Conservation (phyloP, 2,797 vertebrate species). For the Typhlichthys eigenmanni region DNA sequence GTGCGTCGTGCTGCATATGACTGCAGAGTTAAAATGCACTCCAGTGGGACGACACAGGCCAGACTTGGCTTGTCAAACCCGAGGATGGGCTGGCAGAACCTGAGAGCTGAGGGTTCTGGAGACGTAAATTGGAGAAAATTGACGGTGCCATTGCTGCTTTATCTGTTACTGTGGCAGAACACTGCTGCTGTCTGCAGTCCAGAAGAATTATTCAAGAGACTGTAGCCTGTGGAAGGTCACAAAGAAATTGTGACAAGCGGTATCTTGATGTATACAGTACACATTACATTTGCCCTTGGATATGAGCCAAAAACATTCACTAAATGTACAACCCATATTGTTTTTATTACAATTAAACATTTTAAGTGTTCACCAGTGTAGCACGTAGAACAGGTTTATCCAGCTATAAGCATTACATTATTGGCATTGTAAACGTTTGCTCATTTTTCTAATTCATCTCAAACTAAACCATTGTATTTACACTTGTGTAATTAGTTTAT, state of each 20-base stretch:
- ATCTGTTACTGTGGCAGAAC: conserved; percentile 53
- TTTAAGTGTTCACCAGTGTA: not conserved
- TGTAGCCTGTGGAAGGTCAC: conserved; percentile 37
- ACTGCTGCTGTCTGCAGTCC: conserved; percentile 57
- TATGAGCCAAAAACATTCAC: conserved; percentile 21
- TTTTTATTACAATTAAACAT: not conserved
- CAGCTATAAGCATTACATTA: no score
- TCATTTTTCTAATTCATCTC: no score
- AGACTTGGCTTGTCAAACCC: conserved; percentile 63
- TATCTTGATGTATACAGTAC: conserved; percentile 2
- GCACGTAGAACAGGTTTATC: no score
- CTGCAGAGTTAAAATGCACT: conserved; percentile 19
- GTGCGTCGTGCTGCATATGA: conserved; percentile 45
- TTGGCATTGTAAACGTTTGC: no score
- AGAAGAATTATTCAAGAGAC: conserved; percentile 49
- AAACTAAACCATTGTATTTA: no score
- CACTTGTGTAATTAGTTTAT: no score
- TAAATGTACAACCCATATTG: not conserved
- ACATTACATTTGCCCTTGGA: conserved; percentile 6
- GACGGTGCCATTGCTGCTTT: conserved; percentile 57
- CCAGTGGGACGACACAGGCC: conserved; percentile 48
- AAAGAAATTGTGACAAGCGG: conserved; percentile 40
- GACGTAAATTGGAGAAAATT: conserved; percentile 71
- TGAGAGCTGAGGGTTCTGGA: conserved; percentile 55
- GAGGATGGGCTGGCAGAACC: conserved; percentile 47